phyloP scores from a whole-genome alignment of 2,113 vertebrate species.

The Pseudorhombus dupliciocellatus region DNA sequence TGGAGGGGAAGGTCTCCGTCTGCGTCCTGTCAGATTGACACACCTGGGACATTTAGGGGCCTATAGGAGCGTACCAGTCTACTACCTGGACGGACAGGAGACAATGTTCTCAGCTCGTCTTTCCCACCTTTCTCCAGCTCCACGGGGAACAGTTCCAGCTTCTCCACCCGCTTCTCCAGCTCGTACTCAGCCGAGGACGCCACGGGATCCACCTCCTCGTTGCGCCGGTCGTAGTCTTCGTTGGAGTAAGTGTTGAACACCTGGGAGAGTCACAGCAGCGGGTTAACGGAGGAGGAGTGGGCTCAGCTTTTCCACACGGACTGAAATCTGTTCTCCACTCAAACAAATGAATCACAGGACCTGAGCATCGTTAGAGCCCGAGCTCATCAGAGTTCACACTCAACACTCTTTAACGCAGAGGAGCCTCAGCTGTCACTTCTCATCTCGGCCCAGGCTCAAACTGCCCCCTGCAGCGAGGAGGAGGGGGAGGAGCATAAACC shows the following conservation, averaged over 20 bases:
- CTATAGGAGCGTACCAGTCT: too few species aligned
- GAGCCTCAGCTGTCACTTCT: slow-evolving; percentile 65
- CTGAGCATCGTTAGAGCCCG: slow-evolving; percentile 3
- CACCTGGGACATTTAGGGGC: too few species aligned
- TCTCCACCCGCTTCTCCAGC: slow-evolving; percentile 97
- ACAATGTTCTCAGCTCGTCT: slow-evolving; percentile 23
- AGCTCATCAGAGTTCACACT: slow-evolving; percentile 7
- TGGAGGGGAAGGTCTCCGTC: slow-evolving; percentile 42
- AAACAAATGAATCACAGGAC: too few species aligned
- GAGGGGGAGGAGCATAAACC: slow-evolving; percentile 21
- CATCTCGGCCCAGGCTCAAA: slow-evolving; percentile 52
- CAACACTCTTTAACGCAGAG: slow-evolving; percentile 5
- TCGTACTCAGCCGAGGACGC: slow-evolving; percentile 98
- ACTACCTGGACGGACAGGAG: slow-evolving; percentile 14
- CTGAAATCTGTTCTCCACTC: slow-evolving; percentile 1
- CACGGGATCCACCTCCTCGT: slow-evolving; percentile 97
- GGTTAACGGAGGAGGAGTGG: not conserved
- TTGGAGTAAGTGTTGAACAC: slow-evolving; percentile 98
- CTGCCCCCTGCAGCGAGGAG: slow-evolving; percentile 31
- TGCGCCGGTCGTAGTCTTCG: slow-evolving; percentile 96
- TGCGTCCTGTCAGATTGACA: too few species aligned
- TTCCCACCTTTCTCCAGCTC: slow-evolving; percentile 94
- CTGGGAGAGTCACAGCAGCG: slow-evolving; percentile 71
- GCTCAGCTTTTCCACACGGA: too few species aligned
- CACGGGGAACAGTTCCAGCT: slow-evolving; percentile 96